Evolutionary conservation across 2,797 vertebrate genomes (phyloP).

Genomic region (Otus scops): DNA sequence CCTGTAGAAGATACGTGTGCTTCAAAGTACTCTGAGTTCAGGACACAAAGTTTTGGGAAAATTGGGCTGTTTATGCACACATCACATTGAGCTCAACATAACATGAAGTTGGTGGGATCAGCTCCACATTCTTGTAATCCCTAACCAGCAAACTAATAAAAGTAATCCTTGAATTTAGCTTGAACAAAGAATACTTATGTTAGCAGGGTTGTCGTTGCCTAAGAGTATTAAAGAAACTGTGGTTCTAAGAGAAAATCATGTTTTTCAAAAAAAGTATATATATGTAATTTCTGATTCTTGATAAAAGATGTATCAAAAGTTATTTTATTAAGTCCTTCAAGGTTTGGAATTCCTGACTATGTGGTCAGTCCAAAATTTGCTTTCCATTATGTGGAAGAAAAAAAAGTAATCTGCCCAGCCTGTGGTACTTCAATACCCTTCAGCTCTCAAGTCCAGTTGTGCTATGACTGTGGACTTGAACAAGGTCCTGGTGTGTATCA

Average conservation of each 20-base stretch:
- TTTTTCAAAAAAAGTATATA: not conserved
- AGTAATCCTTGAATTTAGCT: not conserved
- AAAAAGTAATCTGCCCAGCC: not conserved
- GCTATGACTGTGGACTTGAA: not conserved
- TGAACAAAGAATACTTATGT: not conserved
- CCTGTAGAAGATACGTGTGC: fast-evolving
- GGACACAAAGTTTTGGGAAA: not conserved
- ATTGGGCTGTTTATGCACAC: not conserved
- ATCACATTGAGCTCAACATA: fast-evolving
- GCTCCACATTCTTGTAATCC: not conserved
- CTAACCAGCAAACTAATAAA: not conserved
- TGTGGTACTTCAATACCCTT: not conserved
- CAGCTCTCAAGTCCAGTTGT: not conserved
- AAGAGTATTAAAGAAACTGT: not conserved
- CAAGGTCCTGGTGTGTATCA: fast-evolving
- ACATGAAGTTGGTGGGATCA: too few species aligned
- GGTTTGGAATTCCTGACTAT: not conserved
- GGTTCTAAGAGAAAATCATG: not conserved
- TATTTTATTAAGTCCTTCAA: not conserved
- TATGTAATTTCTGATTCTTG: not conserved
- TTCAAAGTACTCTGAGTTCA: not conserved
- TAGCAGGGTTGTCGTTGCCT: fast-evolving
- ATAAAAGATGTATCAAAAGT: not conserved
- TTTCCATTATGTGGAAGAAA: not conserved
- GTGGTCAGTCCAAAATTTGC: not conserved